Base-by-base conservation (phyloP, 2,797 vertebrate genomes). In the Corythornis leucogaster region DNA sequence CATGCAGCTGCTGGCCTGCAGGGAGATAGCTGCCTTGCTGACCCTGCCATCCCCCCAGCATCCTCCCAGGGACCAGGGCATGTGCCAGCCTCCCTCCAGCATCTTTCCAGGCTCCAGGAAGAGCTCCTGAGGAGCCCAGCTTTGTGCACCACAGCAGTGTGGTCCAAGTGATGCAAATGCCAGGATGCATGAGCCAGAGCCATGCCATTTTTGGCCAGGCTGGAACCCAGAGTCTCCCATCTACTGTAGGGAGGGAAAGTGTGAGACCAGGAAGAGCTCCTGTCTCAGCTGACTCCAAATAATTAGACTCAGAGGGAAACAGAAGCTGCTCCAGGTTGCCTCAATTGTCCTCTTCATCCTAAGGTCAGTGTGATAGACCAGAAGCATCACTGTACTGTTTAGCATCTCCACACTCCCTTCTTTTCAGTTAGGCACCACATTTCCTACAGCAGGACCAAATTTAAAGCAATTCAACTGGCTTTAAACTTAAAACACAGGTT, bases 101-200 rank as follows among this genome's bases (percentile, higher is more conserved):
- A 30, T 26, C 69, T 18, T 62, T 21, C 62, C 54, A 57, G 10
- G 10, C 13, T 0, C 40, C 2, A 2, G 48, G 25, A 82, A 15
- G 15, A 68, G 2, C 10, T 83, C 26, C 24, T 4, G 5, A n/a
- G n/a, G 14, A 46, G n/a, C 10, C 22, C 22, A 58, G 15, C 40
- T 67, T 62, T 5, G 2, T 61, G 48, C 3, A 3, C 25, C 53
- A 30, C 43, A 45, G 2, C 20, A 78, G 25, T 0, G 0, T 64
- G 35, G 19, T 19, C 16, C 45, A 46, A 4, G 31, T 81, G 53
- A 38, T 5, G 51, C 3, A 64, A 73, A 68, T 18, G 16, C 16
- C 35, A 77, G 40, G 22, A 38, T 33, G 17, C 9, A 9, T 4
- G 30, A 42, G 25, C 28, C 1, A 5, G 28, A 22, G 8, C 50